Base-by-base conservation (phyloP, 1,140 invertebrate species). In the Drusus annulatus region DNA sequence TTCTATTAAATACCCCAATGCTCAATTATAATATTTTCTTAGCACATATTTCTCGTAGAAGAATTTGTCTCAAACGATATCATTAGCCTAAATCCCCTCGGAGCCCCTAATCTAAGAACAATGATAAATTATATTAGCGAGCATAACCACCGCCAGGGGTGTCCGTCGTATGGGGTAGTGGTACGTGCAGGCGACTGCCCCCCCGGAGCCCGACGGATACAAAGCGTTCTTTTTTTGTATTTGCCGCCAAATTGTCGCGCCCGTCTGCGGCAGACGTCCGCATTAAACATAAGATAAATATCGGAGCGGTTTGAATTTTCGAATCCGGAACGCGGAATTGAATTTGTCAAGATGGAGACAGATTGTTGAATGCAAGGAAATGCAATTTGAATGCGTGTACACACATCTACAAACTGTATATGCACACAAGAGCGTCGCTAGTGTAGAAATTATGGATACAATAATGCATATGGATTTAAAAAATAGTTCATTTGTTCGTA, bases 71-170 rank as follows among this genome's bases (percentile, higher is more conserved):
- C 36, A 8, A 45, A 45, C 10, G 36, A 45, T 45, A 45, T 45
- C 36, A 45, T 45, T 45, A 45, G 36, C 13, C 13, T 13, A 45
- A 45, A 45, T 45, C 36, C 36, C 36, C 13, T 13, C 10, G 1
- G 8, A 45, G 0, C 36, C 31, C 56, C 56, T 60, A 21, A 60
- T 60, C 56, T 60, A 23, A 23, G 56, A 60, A 60, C 79, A 63
- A 80, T 76, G 79, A 80, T 80, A 80, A 80, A 80, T 80, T 80
- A 80, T 80, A 69, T 76, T 60, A 60, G 17, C 36, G 36, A 60
- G 17, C 56, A 60, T 17, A 60, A 60, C 56, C 17, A 60, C 54
- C 54, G n/a, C n/a, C 4, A 17, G 54, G 54, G n/a, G 0, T 10
- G 8, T 45, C 36, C 7, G 8, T 45, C 36, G 1, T 13, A 13